Percentiles rank a stretch among this genome's conserved stretches.
phyloP scores from a whole-genome alignment of 2,113 vertebrate species.

The Chaenogobius annularis region DNA sequence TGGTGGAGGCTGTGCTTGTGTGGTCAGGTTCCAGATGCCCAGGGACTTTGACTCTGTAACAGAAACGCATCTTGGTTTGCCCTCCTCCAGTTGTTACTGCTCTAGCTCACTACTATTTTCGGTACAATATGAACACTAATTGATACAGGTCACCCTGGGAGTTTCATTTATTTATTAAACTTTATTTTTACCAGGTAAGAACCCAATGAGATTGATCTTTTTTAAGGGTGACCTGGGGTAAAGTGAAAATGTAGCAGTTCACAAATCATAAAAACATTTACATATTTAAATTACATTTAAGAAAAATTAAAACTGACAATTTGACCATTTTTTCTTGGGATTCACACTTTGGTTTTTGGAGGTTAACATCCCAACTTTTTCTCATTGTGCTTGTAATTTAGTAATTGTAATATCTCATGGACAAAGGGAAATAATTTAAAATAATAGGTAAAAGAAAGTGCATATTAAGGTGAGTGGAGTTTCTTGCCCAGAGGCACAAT shows the following conservation, averaged over 20 bases:
- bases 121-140: constrained; percentile 63
- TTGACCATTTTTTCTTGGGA: too few species aligned
- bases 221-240: too few species aligned
- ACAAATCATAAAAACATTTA: too few species aligned
- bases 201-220: too few species aligned
- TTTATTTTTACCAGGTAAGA: too few species aligned
- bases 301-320: too few species aligned
- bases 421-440: background rate
- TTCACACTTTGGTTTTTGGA: too few species aligned
- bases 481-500: background rate
- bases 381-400: constrained; percentile 31
- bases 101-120: constrained; percentile 60
- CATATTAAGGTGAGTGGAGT: background rate
- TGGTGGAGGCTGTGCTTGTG: constrained; percentile 22
- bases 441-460: background rate
- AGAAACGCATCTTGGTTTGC: constrained; percentile 58
- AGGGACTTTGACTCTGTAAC: constrained; percentile 58
- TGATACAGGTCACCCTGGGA: constrained; percentile 55
- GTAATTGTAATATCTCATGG: constrained; percentile 23
- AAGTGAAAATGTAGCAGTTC: too few species aligned
- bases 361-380: constrained; percentile 40
- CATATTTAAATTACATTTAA: too few species aligned
- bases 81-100: constrained; percentile 54
- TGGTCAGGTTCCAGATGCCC: constrained; percentile 53
- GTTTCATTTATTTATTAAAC: constrained; percentile 12